Evolutionary conservation across 1,140 invertebrate species (phyloP), one percentile per base, ranked within the genome.

Genomic region (Hetaerina americana): DNA sequence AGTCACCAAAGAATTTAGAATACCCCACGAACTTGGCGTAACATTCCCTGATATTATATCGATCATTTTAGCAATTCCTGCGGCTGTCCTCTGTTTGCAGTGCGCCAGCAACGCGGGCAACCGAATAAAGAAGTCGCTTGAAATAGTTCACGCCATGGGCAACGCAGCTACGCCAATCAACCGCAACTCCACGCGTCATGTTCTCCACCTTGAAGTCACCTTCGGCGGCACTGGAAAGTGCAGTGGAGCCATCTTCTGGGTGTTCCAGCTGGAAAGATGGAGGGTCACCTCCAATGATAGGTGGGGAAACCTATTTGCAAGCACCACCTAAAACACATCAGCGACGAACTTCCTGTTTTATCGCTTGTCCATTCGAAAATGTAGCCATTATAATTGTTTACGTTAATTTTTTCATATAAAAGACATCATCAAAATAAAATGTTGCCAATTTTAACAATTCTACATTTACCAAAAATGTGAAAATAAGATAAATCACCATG

Each of bases 251-350:
- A 90, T 93, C 76, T 92, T 95, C 75, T 92, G 89, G 82, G 80
- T 94, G 68, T 92, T 93, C 77, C 89, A 94, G 78, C 80, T 96
- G 74, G 94, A 97, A 79, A 96, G 96, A 76, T 92, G 90, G 82
- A 84, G 94, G 66, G 87, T 96, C 68, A 93, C 94, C 18, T 74
- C 89, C 83, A 73, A 88, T 85, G 79, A 79, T 25, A 76, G 88
- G 95, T 85, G 88, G 88, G 90, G 88, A 80, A 84, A 78, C 77
- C n/a, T n/a, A n/a, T n/a, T 68, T 12, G 12, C 67, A 15, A 68
- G 12, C 12, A 68, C 12, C 25, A 25, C 67, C 67, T 68, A 12
- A 68, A n/a, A n/a, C n/a, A n/a, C n/a, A n/a, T n/a, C n/a, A n/a
- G n/a, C n/a, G n/a, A n/a, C n/a, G n/a, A n/a, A n/a, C n/a, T n/a